These are phyloP conservation scores for Paradoxurus hermaphroditus DNA, from an alignment of 2,113 vertebrate species.

Conservation along the genomic window DNA sequence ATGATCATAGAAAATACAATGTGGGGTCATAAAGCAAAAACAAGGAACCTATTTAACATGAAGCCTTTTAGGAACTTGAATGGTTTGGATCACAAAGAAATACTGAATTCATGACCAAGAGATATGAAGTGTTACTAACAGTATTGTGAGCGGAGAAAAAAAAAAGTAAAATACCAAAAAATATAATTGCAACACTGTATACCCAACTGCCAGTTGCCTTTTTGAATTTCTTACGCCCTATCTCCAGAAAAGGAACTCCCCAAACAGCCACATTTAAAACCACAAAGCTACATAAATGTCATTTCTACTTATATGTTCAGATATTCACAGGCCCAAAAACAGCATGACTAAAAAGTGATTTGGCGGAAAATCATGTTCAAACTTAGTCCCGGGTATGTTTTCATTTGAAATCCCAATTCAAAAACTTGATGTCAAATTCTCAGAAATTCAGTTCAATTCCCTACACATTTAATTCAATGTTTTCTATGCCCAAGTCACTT, in stretches of 20 bases:
- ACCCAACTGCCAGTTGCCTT: not conserved
- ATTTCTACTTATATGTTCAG: not conserved
- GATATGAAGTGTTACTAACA: not conserved
- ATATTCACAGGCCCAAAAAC: not conserved
- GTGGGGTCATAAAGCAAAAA: not conserved
- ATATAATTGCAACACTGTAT: not conserved
- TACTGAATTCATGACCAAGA: not conserved
- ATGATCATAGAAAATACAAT: not conserved
- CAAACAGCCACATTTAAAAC: not conserved
- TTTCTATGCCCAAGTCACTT: not conserved
- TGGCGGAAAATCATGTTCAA: not conserved
- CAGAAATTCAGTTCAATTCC: not conserved
- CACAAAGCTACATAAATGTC: not conserved
- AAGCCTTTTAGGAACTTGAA: not conserved
- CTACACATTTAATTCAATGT: not conserved
- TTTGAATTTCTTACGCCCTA: not conserved
- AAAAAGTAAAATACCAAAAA: not conserved
- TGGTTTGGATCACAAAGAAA: not conserved
- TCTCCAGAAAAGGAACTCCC: not conserved
- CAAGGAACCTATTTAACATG: not conserved
- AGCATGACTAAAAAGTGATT: not conserved
- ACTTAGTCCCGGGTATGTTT: slow-evolving; percentile 7
- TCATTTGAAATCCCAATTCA: not conserved
- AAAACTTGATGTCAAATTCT: not conserved
- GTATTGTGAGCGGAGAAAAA: not conserved